Percentiles rank a stretch among this genome's conserved stretches.
Evolutionary conservation across 2,888 invertebrate species (phyloP).

Genomic region (Nephrocerus scutellatus): DNA sequence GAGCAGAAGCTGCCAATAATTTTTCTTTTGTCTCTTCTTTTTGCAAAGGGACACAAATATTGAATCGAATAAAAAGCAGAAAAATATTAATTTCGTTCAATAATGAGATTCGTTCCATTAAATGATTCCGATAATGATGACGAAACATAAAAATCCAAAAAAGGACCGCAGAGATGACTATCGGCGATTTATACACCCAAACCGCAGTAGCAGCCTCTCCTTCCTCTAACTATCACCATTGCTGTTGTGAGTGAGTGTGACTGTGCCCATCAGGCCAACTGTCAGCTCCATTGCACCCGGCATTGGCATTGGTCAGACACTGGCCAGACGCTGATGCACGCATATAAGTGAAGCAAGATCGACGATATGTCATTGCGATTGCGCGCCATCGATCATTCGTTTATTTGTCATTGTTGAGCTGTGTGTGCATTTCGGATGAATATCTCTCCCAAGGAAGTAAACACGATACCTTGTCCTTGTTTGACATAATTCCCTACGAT

Average conservation of each 20-base stretch:
- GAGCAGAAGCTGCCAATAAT: no score
- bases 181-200: no score
- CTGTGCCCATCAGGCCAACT: constrained; percentile 7
- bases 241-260: constrained; percentile 22
- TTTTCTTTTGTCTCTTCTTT: constrained; percentile 11
- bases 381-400: constrained; percentile 44
- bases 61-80: constrained; percentile 2
- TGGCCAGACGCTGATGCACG: no score
- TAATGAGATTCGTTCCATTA: constrained; percentile 22
- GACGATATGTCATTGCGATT: constrained; percentile 44
- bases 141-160: no score
- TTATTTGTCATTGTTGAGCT: constrained; percentile 15
- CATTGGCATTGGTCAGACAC: constrained; percentile 40
- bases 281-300: constrained; percentile 22
- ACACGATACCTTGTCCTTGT: constrained; percentile 38
- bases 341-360: constrained; percentile 39
- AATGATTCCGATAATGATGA: constrained; percentile 6
- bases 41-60: constrained; percentile 1
- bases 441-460: constrained; percentile 16
- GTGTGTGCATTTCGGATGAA: not conserved
- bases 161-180: no score
- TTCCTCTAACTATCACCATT: constrained; percentile 20
- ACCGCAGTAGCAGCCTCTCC: no score
- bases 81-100: constrained; percentile 19
- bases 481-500: constrained; percentile 46